Percentiles rank a stretch among this genome's conserved stretches.
Conservation (phyloP, 2,888 invertebrate genomes). For the Parelbella ahira region DNA sequence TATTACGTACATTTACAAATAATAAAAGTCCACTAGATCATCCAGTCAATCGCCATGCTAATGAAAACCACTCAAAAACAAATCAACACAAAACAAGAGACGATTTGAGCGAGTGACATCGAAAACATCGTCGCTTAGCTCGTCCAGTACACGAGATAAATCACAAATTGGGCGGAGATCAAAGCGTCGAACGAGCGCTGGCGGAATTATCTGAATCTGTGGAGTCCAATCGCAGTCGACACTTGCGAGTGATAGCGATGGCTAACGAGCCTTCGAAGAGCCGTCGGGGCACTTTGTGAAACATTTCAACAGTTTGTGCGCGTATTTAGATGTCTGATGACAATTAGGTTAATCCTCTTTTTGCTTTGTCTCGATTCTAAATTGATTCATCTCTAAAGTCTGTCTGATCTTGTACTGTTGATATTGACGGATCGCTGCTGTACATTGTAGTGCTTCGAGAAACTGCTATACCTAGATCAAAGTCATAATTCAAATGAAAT, state of each 20-base stretch:
- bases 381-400: too few species aligned
- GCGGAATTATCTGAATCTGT: slow-evolving; percentile 17
- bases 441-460: too few species aligned
- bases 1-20: too few species aligned
- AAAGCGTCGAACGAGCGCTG: slow-evolving; percentile 12
- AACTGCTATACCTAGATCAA: too few species aligned
- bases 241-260: slow-evolving; percentile 1
- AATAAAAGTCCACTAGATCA: too few species aligned
- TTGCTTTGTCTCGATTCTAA: neutral
- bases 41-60: too few species aligned
- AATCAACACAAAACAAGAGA: slow-evolving; percentile 4
- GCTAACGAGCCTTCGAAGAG: slow-evolving; percentile 20
- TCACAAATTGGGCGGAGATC: slow-evolving; percentile 16
- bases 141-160: slow-evolving; percentile 9
- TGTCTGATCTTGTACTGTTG: too few species aligned
- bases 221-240: slow-evolving; percentile 10
- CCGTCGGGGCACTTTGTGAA: slow-evolving; percentile 14
- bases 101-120: neutral
- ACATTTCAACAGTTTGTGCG: slow-evolving; percentile 2
- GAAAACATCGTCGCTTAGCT: slow-evolving; percentile 5
- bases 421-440: too few species aligned
- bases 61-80: slow-evolving; percentile 6
- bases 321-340: too few species aligned
- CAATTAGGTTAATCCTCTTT: too few species aligned
- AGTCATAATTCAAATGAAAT: too few species aligned